Base-by-base conservation (phyloP, 2,797 vertebrate species). In the Tenualosa thibaudeaui region DNA sequence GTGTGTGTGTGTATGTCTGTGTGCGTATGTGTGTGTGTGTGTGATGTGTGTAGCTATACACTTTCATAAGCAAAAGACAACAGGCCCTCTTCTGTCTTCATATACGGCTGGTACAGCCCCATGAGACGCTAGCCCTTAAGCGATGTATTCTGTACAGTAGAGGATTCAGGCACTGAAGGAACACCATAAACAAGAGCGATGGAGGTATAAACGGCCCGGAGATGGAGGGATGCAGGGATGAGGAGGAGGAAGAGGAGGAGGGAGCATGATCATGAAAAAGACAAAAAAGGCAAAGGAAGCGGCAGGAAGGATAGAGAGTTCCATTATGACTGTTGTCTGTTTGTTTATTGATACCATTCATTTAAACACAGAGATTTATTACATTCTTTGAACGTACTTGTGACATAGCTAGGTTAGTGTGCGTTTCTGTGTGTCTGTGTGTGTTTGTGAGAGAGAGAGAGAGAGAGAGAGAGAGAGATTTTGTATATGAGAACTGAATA, bases 281-380 rank as follows among this genome's bases (percentile, higher is more conserved):
- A n/a, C 13, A 54, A 17, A 87, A n/a, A 26, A 6, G 71, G 13
- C 5, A 22, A 46, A 26, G 81, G 12, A 82, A 26, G 26, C 10
- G 15, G 26, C 1, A 26, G 58, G 19, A 56, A 78, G 82, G 81
- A 75, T 81, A 15, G 65, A 37, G 65, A 17, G 13, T 71, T 5
- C 12, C 40, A 12, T 40, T 13, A 71, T 86, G 86, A 89, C 88
- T 88, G 86, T 68, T 86, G 84, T 60, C 88, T 86, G 84, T 54
- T 85, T 81, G 84, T 86, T 85, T 88, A 88, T 87, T 86, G 71
- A 90, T 87, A 85, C 86, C 86, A 88, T 89, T 86, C 82, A 89
- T 90, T 87, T 83, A 58, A 82, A 83, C 68, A 62, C 58, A 82
- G 54, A 86, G 85, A 82, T 86, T 13, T 87, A 87, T 84, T 81